Evolutionary conservation across 2,113 vertebrate genomes (phyloP).

Genomic region (Ictidomys tridecemlineatus): DNA sequence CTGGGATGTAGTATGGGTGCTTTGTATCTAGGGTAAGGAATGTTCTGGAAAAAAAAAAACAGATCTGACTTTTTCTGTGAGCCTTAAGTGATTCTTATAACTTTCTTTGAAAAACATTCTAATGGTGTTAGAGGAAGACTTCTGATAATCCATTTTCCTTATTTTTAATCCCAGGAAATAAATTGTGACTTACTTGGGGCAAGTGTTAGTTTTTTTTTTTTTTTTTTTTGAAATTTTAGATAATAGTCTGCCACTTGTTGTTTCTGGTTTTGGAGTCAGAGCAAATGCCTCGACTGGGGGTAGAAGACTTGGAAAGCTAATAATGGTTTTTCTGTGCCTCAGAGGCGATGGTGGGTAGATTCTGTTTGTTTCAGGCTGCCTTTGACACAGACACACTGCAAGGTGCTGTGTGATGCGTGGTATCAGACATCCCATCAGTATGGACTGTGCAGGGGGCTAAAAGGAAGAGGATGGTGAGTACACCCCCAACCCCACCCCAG

Average conservation of each 20-base stretch:
- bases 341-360: background rate
- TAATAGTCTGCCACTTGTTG: background rate
- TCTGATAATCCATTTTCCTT: slow-evolving; percentile 70
- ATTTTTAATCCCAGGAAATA: slow-evolving; percentile 79
- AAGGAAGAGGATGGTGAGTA: background rate
- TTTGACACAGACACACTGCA: background rate
- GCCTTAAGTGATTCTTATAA: slow-evolving; percentile 90
- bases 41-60: slow-evolving; percentile 74
- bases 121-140: slow-evolving; percentile 44
- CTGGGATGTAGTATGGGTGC: slow-evolving; percentile 83
- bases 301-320: background rate
- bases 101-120: slow-evolving; percentile 78
- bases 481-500: fast-evolving
- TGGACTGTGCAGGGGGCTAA: background rate
- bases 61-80: slow-evolving; percentile 80
- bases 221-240: background rate
- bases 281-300: background rate
- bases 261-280: slow-evolving; percentile 76
- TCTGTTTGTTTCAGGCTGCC: background rate
- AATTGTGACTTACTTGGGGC: slow-evolving; percentile 57
- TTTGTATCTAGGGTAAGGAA: slow-evolving; percentile 82
- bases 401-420: too few relatives aligned
- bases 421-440: fast-evolving
- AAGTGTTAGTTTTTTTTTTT: slow-evolving; percentile 62
- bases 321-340: background rate